Evolutionary conservation across 2,113 vertebrate genomes (phyloP), one percentile per base, ranked within the genome.

Genomic region (Bostrychus sinensis): DNA sequence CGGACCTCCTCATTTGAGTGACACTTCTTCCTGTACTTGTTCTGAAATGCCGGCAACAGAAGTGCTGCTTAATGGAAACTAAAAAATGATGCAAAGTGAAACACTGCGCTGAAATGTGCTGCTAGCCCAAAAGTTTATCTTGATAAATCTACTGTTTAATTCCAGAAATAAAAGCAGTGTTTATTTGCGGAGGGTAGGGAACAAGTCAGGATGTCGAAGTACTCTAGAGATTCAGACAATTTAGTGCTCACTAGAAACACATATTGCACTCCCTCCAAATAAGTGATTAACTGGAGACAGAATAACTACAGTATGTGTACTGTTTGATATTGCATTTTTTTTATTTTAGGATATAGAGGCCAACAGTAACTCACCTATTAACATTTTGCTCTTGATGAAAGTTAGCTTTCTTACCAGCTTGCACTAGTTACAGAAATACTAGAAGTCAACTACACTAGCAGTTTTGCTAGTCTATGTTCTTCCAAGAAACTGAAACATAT

Each of bases 11-110:
- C 91, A 89, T 74, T 86, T 86, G 81, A 93, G 92, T 69, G 93
- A 94, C 72, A 75, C 91, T 70, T 88, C 94, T 71, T 89, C 91
- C 78, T 90, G 91, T 63, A 84, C 90, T 84, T 88, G 91, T 88
- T 92, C 93, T 78, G 90, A 93, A 87, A 67, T 53, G 2, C 30
- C 81, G 0, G 84, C 78, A 14, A 64, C 82, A 13, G 95, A 95
- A 90, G 93, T 96, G 94, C 90, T 97, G 87, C 89, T 92, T 22
- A 92, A 91, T 11, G 93, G 95, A 86, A 96, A 92, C 91, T 97
- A 93, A 95, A 86, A 89, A 66, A 9, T 48, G 83, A 82, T 50
- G 74, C 85, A 60, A 43, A 88, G 25, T 70, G 28, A 36, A 19
- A 70, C 38, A 32, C 23, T 61, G 55, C 23, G 6, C 57, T 55